These are phyloP conservation scores for Diploscapter pachys DNA, from an alignment of 1,140 invertebrate genomes.

Conservation along the genomic window DNA sequence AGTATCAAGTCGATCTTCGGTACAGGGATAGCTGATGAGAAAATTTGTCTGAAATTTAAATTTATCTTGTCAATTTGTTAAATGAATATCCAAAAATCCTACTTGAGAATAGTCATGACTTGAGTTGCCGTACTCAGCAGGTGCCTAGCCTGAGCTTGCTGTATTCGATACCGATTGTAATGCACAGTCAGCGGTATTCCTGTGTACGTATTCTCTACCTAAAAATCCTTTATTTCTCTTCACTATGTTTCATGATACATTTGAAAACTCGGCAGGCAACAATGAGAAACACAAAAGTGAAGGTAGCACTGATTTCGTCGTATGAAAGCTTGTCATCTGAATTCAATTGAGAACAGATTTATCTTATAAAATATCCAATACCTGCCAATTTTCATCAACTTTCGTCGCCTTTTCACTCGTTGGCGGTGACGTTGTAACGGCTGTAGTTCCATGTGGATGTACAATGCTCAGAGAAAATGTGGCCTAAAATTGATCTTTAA, in stretches of 20 bases:
- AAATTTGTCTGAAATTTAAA: constrained; percentile 18
- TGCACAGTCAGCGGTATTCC: constrained; percentile 19
- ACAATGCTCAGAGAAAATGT: constrained; percentile 22
- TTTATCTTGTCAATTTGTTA: neutral
- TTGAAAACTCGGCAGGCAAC: constrained; percentile 12
- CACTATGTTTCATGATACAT: constrained; percentile 3
- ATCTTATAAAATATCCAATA: neutral
- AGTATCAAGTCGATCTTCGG: constrained; percentile 27
- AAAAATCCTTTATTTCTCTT: neutral
- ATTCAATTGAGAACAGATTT: neutral
- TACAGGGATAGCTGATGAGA: constrained; percentile 18
- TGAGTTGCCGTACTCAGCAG: constrained; percentile 19
- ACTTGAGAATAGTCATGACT: constrained; percentile 24
- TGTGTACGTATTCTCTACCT: constrained; percentile 27
- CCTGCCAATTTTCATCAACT: constrained; percentile 32
- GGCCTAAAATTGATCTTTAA: neutral
- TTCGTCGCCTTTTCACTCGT: neutral
- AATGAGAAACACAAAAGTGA: constrained; percentile 18
- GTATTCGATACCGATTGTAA: constrained; percentile 21
- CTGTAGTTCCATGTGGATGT: constrained; percentile 17
- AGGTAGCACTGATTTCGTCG: constrained; percentile 14
- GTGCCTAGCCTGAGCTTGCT: constrained; percentile 22
- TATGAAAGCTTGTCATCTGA: constrained; percentile 26
- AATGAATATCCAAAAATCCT: neutral
- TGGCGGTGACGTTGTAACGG: constrained; percentile 13